A percentile compares a stretch with the other conserved stretches of the same genome.
Evolutionary conservation across 2,888 invertebrate species (phyloP).

Genomic region (Aphidius colemani): DNA sequence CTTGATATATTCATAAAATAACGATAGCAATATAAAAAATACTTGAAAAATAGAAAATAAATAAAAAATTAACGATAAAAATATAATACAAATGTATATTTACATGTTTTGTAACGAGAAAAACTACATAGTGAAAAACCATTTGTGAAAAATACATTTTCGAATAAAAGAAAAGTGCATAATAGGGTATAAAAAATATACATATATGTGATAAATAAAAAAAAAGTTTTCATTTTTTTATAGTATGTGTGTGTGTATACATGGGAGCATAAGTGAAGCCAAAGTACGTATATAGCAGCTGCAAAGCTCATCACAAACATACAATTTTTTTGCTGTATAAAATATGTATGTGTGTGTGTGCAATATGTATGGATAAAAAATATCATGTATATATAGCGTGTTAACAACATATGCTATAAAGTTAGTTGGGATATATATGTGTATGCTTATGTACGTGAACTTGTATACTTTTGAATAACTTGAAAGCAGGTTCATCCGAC

Average conservation of each 20-base stretch:
- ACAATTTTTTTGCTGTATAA: too few species aligned
- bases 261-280: too few species aligned
- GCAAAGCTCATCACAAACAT: conserved; percentile 26
- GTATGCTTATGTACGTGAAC: neutral
- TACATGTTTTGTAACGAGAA: conserved; percentile 17
- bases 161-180: too few species aligned
- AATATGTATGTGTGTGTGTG: too few species aligned
- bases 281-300: conserved; percentile 6
- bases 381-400: conserved; percentile 7
- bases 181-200: neutral
- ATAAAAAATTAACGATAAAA: neutral
- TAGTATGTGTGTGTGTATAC: too few species aligned
- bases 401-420: conserved; percentile 32
- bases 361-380: neutral
- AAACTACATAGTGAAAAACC: conserved; percentile 26
- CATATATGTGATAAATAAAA: neutral
- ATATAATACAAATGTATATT: neutral
- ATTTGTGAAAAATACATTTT: conserved; percentile 18
- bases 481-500: neutral
- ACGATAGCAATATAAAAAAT: too few species aligned
- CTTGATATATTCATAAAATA: too few species aligned
- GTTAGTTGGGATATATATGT: neutral
- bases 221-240: too few species aligned
- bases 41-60: neutral
- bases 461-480: too few species aligned